phyloP scores from a whole-genome alignment of 1,140 invertebrate genomes.

The Mizuhopecten yessoensis region DNA sequence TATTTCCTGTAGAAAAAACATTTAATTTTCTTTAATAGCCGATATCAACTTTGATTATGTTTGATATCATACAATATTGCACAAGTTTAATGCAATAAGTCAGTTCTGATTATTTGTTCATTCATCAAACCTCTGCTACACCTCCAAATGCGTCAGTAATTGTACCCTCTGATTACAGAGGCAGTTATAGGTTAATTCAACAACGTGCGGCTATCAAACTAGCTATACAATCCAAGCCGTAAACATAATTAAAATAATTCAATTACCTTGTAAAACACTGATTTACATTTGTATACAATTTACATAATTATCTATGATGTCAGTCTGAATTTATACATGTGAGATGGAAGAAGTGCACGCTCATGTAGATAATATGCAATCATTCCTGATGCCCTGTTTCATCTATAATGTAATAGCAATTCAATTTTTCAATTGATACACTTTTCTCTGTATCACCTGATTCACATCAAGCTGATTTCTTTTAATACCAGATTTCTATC shows the following conservation, averaged over 20 bases:
- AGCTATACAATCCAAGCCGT: background rate
- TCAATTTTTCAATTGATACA: too few species aligned
- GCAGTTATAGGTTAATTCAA: background rate
- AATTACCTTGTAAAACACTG: background rate
- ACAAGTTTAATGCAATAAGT: too few species aligned
- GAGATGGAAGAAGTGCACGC: too few species aligned
- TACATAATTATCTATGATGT: background rate
- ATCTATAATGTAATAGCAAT: too few species aligned
- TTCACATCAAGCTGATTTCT: too few species aligned
- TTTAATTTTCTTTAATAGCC: background rate
- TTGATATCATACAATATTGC: background rate
- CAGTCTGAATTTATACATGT: background rate
- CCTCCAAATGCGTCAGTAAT: background rate
- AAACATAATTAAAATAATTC: background rate
- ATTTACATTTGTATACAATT: background rate
- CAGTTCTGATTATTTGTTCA: background rate
- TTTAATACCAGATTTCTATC: too few species aligned
- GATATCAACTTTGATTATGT: background rate
- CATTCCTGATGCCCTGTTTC: too few species aligned
- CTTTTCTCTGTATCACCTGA: too few species aligned
- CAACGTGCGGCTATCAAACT: too few species aligned
- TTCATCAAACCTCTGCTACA: background rate
- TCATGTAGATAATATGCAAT: background rate
- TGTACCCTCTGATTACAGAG: background rate
- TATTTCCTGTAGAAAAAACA: background rate